A percentile compares a stretch with the other conserved stretches of the same genome.
phyloP scores from a whole-genome alignment of 2,888 invertebrate species.

The Alitta virens region DNA sequence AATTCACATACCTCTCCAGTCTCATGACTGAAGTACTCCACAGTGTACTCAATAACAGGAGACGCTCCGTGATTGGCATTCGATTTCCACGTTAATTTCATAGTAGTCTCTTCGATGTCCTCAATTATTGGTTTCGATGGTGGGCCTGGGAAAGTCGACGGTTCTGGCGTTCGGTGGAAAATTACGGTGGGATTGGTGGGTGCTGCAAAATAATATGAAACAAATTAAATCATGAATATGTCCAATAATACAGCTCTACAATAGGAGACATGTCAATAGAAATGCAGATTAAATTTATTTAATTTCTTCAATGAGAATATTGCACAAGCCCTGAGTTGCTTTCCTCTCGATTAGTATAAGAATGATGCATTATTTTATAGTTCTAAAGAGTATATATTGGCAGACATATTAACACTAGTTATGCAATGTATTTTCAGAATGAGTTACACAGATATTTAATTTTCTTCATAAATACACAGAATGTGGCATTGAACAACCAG shows the following conservation, averaged over 20 bases:
- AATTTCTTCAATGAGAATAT: too few species aligned
- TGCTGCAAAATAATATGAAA: constrained; percentile 33
- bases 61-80: constrained; percentile 34
- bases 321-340: too few species aligned
- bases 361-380: too few species aligned
- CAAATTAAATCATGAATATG: not conserved
- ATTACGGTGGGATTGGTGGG: constrained; percentile 60
- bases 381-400: too few species aligned
- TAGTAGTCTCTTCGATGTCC: constrained; percentile 29
- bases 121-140: constrained; percentile 29
- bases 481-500: too few species aligned
- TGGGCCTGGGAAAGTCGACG: constrained; percentile 34
- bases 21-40: constrained; percentile 60
- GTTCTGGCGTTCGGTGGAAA: constrained; percentile 35
- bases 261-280: too few species aligned
- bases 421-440: too few species aligned
- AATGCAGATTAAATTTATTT: too few species aligned
- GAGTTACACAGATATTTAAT: too few species aligned
- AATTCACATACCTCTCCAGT: constrained; percentile 55
- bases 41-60: constrained; percentile 29
- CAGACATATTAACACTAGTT: too few species aligned
- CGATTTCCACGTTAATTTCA: constrained; percentile 30
- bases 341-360: too few species aligned
- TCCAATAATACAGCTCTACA: not conserved
- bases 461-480: too few species aligned